Base-by-base conservation (phyloP, 2,113 vertebrate species). In the Cyprinodon variegatus region DNA sequence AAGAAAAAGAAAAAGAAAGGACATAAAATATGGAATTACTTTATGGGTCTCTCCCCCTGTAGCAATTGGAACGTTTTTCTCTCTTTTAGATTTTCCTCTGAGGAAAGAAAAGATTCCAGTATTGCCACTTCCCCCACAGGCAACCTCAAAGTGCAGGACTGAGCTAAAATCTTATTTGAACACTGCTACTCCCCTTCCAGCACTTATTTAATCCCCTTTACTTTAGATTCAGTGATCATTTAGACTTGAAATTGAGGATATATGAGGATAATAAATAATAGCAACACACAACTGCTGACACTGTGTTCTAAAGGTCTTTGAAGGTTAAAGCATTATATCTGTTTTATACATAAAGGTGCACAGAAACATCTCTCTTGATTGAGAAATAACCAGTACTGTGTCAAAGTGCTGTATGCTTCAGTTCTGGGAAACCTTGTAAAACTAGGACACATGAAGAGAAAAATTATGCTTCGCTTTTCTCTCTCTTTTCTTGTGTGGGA, bases 161-260 rank as follows among this genome's bases (percentile, higher is more conserved):
- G 53, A 76, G 89, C 85, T 75, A 41, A 77, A 78, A 68, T 83
- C 78, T 83, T 81, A 86, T 72, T 88, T 86, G 65, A 88, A 83
- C 75, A 75, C 39, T 17, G 64, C 37, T 65, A n/a, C 66, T 74
- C 37, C 61, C 78, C 79, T 65, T 43, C 17, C 11, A 76, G 80
- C 77, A 66, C 60, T 83, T 77, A 39, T 45, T 57, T 60, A 71
- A 67, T 60, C 50, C 76, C 63, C 74, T 50, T 39, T 22, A 61
- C 66, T 79, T 79, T 69, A 68, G 57, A 89, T 75, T 65, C 70
- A 71, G 53, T 38, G 9, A 74, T 17, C 70, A 79, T 74, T 68
- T 70, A 66, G 40, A 65, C 38, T 61, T 46, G 60, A 60, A 63
- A 81, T 79, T 59, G 59, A 82, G 59, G 63, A 13, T 64, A 29